Conservation (phyloP, 2,888 invertebrate genomes). For the Agrypnus murinus region DNA sequence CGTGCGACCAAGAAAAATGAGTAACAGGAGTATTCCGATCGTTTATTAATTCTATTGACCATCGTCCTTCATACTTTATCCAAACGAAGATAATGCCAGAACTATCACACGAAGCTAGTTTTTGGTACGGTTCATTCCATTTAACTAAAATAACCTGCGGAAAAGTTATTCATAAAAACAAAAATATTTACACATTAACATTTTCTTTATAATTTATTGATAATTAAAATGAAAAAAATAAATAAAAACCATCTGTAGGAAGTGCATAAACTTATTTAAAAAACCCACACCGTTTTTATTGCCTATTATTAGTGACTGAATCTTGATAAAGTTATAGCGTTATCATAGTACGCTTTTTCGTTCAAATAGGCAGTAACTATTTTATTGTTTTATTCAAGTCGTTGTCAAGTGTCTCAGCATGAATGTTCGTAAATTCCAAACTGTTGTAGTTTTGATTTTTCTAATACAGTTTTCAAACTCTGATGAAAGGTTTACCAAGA, state of each 20-base stretch:
- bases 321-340: no score
- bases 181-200: no score
- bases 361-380: no score
- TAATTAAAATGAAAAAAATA: no score
- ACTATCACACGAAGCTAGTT: slow-evolving; percentile 97
- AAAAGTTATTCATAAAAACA: neutral
- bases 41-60: slow-evolving; percentile 99
- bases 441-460: neutral
- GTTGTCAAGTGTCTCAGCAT: no score
- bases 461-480: neutral
- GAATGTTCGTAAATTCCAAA: neutral
- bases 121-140: slow-evolving; percentile 99
- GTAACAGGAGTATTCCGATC: slow-evolving; percentile 98
- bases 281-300: no score
- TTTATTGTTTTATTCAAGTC: no score
- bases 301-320: no score
- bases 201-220: no score
- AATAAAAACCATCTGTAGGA: no score
- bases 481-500: neutral
- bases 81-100: slow-evolving; percentile 99
- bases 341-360: no score
- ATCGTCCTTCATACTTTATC: slow-evolving; percentile 99
- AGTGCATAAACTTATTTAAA: no score
- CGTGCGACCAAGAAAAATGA: slow-evolving; percentile 99
- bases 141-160: slow-evolving; percentile 95